Percentiles rank a stretch among this genome's conserved stretches.
Conservation (phyloP, 2,888 invertebrate genomes). For the Flabesymbios commensalis region DNA sequence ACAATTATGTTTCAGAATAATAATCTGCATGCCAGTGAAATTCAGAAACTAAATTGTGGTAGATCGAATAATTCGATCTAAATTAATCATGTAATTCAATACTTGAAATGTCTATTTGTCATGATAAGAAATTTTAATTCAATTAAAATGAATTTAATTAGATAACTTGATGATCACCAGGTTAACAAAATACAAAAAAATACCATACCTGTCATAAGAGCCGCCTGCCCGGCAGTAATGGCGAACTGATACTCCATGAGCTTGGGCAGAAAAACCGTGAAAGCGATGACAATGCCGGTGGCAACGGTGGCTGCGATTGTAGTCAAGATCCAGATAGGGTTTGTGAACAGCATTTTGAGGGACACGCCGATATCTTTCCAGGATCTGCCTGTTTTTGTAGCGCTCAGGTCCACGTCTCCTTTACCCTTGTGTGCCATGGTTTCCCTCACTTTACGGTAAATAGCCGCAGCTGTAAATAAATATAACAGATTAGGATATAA, state of each 20-base stretch:
- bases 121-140: no score
- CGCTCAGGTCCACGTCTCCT: neutral
- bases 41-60: no score
- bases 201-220: neutral
- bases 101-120: no score
- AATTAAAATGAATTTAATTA: no score
- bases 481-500: no score
- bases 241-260: conserved; percentile 12
- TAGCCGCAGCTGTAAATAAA: neutral
- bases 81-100: no score
- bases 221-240: neutral
- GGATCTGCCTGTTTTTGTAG: neutral
- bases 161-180: no score
- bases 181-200: neutral
- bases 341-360: conserved; percentile 1
- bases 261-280: conserved; percentile 12
- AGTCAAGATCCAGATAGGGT: neutral
- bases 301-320: conserved; percentile 2
- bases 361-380: neutral
- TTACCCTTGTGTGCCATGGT: neutral
- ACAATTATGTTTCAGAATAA: no score
- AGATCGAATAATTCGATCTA: no score
- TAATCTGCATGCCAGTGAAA: no score
- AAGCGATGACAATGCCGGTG: neutral
- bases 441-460: neutral